Evolutionary conservation across 2,113 vertebrate genomes (phyloP), one percentile per base, ranked within the genome.

Genomic region (Pithys albifrons): DNA sequence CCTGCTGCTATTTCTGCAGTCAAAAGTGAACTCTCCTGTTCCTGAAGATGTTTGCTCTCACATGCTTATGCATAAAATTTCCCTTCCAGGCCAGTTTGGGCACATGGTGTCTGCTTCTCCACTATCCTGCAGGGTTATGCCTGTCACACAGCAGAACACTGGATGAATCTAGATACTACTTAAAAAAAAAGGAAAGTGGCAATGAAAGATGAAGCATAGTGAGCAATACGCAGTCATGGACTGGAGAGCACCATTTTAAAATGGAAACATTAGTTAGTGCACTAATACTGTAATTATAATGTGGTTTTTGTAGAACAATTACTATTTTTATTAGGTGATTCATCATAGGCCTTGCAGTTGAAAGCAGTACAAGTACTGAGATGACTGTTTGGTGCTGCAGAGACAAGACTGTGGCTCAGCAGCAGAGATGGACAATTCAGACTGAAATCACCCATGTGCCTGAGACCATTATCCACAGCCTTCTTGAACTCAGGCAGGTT

Each of bases 301-400:
- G 9, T 41, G 28, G 24, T 14, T 89, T 93, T 54, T 70, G 18
- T 35, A 58, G 41, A 93, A 75, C 16, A 88, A 45, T n/a, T 76
- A 69, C 39, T 75, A 18, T 52, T 79, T 71, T 77, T 22, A 76
- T 81, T 49, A 80, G 77, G 52, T 73, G 24, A 91, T 72, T 70
- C 27, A 72, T 58, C 7, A 5, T 6, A 2, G 1, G 39, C 27
- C 43, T 64, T 0, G 0, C 35, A 64, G 49, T 0, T 51, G 75
- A 73, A 91, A 92, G 80, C 5, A 25, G 73, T 15, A 35, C 22
- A 70, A 35, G 58, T 37, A 43, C 87, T 37, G 58, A 93, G 37
- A 66, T 33, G 58, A 69, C 65, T 73, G 49, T 27, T 51, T 51
- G 28, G 37, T 39, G 46, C 37, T 67, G 61, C 66, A 88, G 20